A percentile compares a stretch with the other conserved stretches of the same genome.
These are phyloP conservation scores for Boulengeromyrus knoepffleri DNA, from an alignment of 2,113 vertebrate species.

Conservation along the genomic window DNA sequence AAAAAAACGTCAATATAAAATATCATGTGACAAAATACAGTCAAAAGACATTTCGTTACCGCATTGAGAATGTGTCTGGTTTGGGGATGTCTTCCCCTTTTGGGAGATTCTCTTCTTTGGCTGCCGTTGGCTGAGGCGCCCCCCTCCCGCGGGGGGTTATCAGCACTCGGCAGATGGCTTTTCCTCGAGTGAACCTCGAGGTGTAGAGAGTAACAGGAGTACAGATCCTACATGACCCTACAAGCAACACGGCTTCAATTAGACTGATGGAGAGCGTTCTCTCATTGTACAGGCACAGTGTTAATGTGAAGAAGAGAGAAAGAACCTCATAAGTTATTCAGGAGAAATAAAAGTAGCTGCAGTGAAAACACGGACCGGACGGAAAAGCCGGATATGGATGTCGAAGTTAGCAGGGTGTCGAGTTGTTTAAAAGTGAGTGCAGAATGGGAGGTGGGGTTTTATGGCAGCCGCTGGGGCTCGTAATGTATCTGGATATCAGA, in stretches of 20 bases:
- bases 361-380: not conserved
- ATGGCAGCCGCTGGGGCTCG: not conserved
- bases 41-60: not conserved
- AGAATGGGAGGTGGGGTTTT: not conserved
- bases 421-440: not conserved
- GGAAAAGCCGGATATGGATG: not conserved
- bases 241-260: conserved; percentile 11
- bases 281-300: not conserved
- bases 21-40: not conserved
- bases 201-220: conserved; percentile 1
- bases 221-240: conserved; percentile 3
- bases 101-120: not conserved
- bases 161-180: not conserved
- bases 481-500: not conserved
- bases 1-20: not conserved
- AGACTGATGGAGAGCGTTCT: conserved; percentile 1
- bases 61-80: not conserved
- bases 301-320: conserved; percentile 3
- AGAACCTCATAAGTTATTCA: conserved; percentile 19
- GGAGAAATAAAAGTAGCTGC: conserved; percentile 17
- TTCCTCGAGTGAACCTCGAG: not conserved
- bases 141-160: not conserved
- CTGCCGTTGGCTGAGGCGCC: not conserved
- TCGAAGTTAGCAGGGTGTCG: not conserved
- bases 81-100: not conserved